These are phyloP conservation scores for Rhopalosiphum padi DNA, from an alignment of 1,140 invertebrate species.

Conservation along the genomic window DNA sequence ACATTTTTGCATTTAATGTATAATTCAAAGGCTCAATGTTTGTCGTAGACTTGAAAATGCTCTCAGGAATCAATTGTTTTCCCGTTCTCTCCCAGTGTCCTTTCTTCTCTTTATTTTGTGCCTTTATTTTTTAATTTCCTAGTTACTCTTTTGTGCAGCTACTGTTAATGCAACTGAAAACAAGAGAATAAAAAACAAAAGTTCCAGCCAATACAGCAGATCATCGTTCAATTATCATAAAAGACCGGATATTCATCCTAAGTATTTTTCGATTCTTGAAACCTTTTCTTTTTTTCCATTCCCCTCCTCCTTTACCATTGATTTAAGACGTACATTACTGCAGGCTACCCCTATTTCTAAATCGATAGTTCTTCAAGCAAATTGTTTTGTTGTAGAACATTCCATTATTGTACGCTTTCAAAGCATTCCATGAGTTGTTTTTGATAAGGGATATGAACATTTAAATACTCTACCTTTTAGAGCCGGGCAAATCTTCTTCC, in stretches of 20 bases:
- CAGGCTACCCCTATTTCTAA: neutral
- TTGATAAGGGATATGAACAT: neutral
- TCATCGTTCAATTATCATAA: constrained; percentile 37
- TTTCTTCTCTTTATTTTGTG: constrained; percentile 12
- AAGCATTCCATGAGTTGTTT: constrained; percentile 38
- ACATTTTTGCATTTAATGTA: constrained; percentile 50
- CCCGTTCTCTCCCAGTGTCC: neutral
- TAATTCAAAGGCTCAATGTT: constrained; percentile 54
- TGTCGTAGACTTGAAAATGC: constrained; percentile 42
- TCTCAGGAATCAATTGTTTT: constrained; percentile 52
- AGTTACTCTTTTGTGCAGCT: constrained; percentile 34
- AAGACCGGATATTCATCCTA: constrained; percentile 21
- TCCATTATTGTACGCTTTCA: neutral
- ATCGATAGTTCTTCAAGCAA: neutral
- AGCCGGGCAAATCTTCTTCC: constrained; percentile 94
- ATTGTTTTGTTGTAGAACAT: constrained; percentile 25
- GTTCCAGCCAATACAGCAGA: neutral
- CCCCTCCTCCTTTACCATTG: neutral
- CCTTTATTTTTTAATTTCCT: constrained; percentile 51
- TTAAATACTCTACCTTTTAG: constrained; percentile 81
- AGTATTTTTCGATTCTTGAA: constrained; percentile 11
- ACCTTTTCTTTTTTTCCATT: neutral
- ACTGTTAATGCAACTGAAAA: constrained; percentile 31
- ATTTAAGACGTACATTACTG: constrained; percentile 15
- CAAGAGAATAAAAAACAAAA: constrained; percentile 33